These are phyloP conservation scores for Trichonephila clavipes DNA, from an alignment of 1,140 invertebrate species.

Conservation along the genomic window DNA sequence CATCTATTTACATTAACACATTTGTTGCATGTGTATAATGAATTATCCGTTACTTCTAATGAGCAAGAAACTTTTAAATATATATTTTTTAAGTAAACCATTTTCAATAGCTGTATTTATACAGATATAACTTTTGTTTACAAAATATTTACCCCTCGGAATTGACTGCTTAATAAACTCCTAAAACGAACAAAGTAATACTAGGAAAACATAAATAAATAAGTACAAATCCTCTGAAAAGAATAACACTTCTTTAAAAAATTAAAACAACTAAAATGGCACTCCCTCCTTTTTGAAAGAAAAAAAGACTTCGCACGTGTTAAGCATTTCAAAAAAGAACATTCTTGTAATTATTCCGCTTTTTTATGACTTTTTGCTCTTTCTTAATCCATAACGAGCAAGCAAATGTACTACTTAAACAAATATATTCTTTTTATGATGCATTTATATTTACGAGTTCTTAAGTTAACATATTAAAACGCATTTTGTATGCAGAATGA, in stretches of 20 bases:
- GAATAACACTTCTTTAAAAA: neutral
- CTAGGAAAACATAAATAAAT: neutral
- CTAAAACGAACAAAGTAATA: neutral
- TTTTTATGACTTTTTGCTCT: conserved; percentile 7
- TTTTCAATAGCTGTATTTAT: no score
- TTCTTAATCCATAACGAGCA: conserved; percentile 3
- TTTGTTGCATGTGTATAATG: no score
- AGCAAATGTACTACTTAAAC: conserved; percentile 8
- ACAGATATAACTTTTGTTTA: no score
- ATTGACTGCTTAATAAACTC: no score
- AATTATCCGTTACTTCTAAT: no score
- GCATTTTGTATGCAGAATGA: neutral
- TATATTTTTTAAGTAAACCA: no score
- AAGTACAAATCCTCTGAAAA: neutral
- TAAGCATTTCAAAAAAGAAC: neutral
- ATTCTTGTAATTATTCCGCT: neutral
- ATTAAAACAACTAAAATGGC: neutral
- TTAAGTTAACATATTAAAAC: neutral
- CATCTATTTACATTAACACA: no score
- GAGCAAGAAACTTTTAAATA: no score
- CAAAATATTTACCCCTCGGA: no score
- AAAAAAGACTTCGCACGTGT: neutral
- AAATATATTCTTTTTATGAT: neutral
- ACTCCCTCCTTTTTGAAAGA: neutral
- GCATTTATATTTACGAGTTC: neutral